A percentile compares a stretch with the other conserved stretches of the same genome.
Conservation (phyloP, 2,797 vertebrate genomes). For the Danio tinwini region DNA sequence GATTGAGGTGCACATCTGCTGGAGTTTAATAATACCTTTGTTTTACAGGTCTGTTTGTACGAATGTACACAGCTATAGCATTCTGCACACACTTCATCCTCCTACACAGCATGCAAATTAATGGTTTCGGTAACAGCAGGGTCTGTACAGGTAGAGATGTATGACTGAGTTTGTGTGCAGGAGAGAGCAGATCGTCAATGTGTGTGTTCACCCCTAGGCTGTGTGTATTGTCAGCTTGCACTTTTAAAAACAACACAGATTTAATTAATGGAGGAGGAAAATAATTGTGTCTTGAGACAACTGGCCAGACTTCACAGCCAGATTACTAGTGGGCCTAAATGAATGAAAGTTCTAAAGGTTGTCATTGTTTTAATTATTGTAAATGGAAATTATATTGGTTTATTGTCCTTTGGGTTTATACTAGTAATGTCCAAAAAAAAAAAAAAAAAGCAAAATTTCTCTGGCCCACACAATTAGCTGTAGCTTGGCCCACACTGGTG, state of each 20-base stretch:
- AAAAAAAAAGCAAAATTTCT: too few species aligned
- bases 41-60: slow-evolving; percentile 42
- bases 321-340: too few species aligned
- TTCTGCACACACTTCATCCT: slow-evolving; percentile 19
- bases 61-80: slow-evolving; percentile 13
- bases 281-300: slow-evolving; percentile 21
- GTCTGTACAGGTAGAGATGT: slow-evolving; percentile 33
- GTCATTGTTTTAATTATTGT: too few species aligned
- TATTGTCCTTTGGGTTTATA: too few species aligned
- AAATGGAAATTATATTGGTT: too few species aligned
- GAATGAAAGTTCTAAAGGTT: too few species aligned
- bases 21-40: slow-evolving; percentile 52
- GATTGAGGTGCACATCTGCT: slow-evolving; percentile 49
- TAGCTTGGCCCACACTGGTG: too few species aligned
- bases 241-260: slow-evolving; percentile 51
- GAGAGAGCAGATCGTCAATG: slow-evolving; percentile 4
- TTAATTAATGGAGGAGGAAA: slow-evolving; percentile 44
- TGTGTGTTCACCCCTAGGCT: slow-evolving; percentile 46
- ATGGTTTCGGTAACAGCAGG: slow-evolving; percentile 44
- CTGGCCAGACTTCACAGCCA: not conserved
- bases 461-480: too few species aligned
- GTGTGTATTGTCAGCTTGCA: slow-evolving; percentile 19
- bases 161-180: slow-evolving; percentile 6
- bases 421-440: too few species aligned
- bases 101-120: slow-evolving; percentile 33